Percentiles rank a stretch among this genome's conserved stretches.
These are phyloP conservation scores for Syrmaticus mikado DNA, from an alignment of 2,113 vertebrate species.

Conservation along the genomic window DNA sequence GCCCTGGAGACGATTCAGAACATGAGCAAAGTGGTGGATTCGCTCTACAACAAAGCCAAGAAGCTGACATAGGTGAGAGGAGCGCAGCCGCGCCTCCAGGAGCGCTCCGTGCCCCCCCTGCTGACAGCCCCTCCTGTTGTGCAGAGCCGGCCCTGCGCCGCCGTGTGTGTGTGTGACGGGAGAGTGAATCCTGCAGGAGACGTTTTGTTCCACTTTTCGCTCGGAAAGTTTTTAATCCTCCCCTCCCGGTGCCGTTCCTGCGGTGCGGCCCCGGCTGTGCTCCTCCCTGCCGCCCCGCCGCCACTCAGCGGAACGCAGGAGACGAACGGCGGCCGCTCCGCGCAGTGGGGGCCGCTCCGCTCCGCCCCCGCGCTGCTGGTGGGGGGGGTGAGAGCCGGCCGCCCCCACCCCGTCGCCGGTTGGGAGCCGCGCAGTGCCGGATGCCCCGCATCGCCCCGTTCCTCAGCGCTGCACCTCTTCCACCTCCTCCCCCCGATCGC, in stretches of 20 bases:
- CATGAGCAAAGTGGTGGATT: constrained; percentile 99
- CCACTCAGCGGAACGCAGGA: too few relatives aligned
- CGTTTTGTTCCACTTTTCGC: constrained; percentile 84
- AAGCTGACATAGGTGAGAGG: constrained; percentile 97
- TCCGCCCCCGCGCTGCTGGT: too few relatives aligned
- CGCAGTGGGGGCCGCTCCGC: too few relatives aligned
- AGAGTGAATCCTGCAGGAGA: constrained; percentile 93
- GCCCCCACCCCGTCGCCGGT: too few relatives aligned
- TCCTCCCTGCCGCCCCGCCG: constrained; percentile 65
- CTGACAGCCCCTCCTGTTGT: not conserved
- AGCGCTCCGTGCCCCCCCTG: too few relatives aligned
- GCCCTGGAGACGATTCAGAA: constrained; percentile 99
- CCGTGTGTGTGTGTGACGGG: constrained; percentile 88
- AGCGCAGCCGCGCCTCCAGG: not conserved
- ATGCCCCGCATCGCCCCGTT: too few relatives aligned
- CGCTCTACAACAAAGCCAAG: constrained; percentile 99
- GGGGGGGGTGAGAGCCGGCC: too few relatives aligned
- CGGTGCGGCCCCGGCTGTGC: constrained; percentile 89
- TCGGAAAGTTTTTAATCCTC: constrained; percentile 89
- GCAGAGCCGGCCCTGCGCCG: constrained; percentile 85
- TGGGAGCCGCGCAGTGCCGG: too few relatives aligned
- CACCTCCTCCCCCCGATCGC: constrained; percentile 71
- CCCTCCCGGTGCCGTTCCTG: constrained; percentile 87
- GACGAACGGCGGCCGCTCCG: too few relatives aligned
- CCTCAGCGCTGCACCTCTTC: constrained; percentile 67